These are phyloP conservation scores for Acinonyx jubatus DNA, from an alignment of 2,113 vertebrate genomes.

Conservation along the genomic window DNA sequence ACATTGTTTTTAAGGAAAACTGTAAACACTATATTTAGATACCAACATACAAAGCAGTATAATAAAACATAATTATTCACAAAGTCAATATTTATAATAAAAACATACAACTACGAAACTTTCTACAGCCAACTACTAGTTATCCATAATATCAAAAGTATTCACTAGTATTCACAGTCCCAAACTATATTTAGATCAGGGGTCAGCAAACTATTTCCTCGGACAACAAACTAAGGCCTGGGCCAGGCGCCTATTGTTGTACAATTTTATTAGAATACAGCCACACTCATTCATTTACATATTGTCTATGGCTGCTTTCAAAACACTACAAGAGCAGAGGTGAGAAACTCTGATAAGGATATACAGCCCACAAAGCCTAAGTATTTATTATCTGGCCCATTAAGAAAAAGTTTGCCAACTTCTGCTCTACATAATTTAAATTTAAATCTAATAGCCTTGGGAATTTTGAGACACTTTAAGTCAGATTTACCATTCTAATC, in stretches of 20 bases:
- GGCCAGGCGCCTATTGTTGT: neutral
- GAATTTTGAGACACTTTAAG: neutral
- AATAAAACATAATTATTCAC: neutral
- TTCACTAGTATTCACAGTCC: neutral
- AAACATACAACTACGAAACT: neutral
- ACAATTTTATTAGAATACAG: neutral
- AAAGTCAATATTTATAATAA: slow-evolving; percentile 22
- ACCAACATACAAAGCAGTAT: neutral
- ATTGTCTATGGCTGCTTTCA: neutral
- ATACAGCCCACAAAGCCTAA: neutral
- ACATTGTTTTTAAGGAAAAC: neutral
- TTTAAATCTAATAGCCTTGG: neutral
- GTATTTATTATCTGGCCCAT: neutral
- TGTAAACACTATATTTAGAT: neutral
- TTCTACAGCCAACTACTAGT: neutral
- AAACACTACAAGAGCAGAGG: neutral
- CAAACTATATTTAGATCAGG: neutral
- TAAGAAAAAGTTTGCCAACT: neutral
- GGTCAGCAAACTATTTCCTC: neutral
- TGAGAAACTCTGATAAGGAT: neutral
- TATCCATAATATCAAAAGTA: neutral
- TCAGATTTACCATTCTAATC: neutral
- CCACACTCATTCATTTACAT: neutral
- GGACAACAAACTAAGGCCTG: neutral
- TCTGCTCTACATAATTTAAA: neutral